Base-by-base conservation (phyloP, 2,113 vertebrate species). In the Dicerorhinus sumatrensis region DNA sequence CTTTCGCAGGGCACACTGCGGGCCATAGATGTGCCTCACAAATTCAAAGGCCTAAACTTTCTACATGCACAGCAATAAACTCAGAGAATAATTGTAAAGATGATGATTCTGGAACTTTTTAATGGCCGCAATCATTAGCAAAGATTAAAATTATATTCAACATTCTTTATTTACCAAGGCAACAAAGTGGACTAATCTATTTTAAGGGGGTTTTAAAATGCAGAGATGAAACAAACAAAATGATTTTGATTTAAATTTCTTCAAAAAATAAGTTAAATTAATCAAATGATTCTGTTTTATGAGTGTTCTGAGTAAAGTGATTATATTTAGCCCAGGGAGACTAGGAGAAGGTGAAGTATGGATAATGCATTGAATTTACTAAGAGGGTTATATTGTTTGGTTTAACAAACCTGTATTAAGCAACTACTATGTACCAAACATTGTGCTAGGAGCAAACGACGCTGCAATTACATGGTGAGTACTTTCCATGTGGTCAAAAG, bases 41-140 rank as follows among this genome's bases (percentile, higher is more conserved):
- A 83, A 95, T 90, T 70, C 84, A 89, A 46, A 95, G 54, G 16
- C 42, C 75, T 92, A 94, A 97, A 39, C 58, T 46, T 92, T 84
- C 91, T 56, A 62, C 70, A 67, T 65, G 11, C 33, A 70, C 33
- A 95, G 91, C 91, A 88, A 88, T 94, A 65, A 88, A 94, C 91
- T 94, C 63, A 80, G 84, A 95, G 54, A 94, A 95, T 95, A 94
- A 93, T 63, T 97, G 84, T 93, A 62, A 96, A 81, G 60, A 82
- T 96, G 96, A 96, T 97, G 81, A 97, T 97, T 97, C 88, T 97
- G 76, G 72, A 97, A 95, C 65, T 95, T 98, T 96, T 93, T 93
- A 97, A 97, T 96, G 80, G 39, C 39, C 65, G 33, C 11, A 84
- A 51, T 96, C 88, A 97, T 98, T 97, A 94, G 91, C 82, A 95